These are phyloP conservation scores for Ochropacha duplaris DNA, from an alignment of 2,888 invertebrate genomes.

Conservation along the genomic window DNA sequence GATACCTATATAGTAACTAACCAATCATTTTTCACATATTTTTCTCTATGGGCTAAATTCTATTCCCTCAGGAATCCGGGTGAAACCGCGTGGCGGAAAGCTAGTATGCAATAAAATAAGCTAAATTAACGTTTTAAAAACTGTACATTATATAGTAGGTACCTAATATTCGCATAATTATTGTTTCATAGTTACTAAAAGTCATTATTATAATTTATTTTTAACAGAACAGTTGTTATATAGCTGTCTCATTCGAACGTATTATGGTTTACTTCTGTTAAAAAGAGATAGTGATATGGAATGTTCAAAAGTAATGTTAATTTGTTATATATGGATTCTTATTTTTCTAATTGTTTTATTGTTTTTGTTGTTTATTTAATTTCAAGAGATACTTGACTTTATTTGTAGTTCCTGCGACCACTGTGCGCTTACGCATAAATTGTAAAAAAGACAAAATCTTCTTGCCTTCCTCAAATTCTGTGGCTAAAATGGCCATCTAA, in stretches of 20 bases:
- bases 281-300: neutral
- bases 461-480: neutral
- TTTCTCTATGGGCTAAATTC: no score
- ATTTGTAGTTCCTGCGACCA: neutral
- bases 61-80: no score
- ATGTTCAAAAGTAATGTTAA: neutral
- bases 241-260: neutral
- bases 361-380: neutral
- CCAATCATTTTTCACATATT: no score
- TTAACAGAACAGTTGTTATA: neutral
- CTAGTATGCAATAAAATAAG: no score
- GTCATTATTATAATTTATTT: slow-evolving; percentile 4
- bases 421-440: neutral
- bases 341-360: neutral
- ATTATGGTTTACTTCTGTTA: neutral
- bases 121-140: neutral
- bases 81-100: no score
- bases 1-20: no score
- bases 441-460: neutral
- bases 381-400: neutral
- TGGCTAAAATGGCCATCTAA: neutral
- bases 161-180: slow-evolving; percentile 25
- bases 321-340: neutral
- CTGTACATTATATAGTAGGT: slow-evolving; percentile 1
- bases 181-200: slow-evolving; percentile 9